Percentiles rank a stretch among this genome's conserved stretches.
Conservation (phyloP, 2,888 invertebrate genomes). For the Apantesis nais region DNA sequence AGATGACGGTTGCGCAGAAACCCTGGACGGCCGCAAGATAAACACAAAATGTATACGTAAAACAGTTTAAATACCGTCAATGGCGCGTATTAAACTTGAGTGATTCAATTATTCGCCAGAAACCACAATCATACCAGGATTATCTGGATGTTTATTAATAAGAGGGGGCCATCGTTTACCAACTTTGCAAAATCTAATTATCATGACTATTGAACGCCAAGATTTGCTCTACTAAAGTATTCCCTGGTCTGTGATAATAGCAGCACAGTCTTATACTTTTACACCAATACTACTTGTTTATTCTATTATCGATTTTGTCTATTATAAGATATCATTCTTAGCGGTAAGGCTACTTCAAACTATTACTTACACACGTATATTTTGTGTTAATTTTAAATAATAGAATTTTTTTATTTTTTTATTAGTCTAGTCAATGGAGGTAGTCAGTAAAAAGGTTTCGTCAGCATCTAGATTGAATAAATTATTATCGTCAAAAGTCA, state of each 20-base stretch:
- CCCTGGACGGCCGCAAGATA: not conserved
- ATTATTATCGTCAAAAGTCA: no score
- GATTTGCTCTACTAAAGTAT: not conserved
- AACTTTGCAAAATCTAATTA: slow-evolving; percentile 7
- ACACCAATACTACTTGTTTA: not conserved
- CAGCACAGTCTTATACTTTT: not conserved
- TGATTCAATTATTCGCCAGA: slow-evolving; percentile 29
- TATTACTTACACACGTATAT: no score
- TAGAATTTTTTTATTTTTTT: no score
- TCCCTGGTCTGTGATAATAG: not conserved
- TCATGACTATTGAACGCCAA: not conserved
- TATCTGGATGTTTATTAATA: slow-evolving; percentile 31
- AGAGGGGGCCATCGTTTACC: slow-evolving; percentile 12
- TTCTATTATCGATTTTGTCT: not conserved
- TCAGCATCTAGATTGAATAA: no score
- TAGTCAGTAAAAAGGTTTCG: no score
- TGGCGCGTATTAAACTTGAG: slow-evolving; percentile 13
- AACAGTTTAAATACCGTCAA: not conserved
- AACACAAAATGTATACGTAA: not conserved
- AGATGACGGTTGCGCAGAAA: not conserved
- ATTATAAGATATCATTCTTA: no score
- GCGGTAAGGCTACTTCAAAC: no score
- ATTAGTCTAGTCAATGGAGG: no score
- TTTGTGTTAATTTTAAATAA: no score
- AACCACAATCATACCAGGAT: slow-evolving; percentile 22